Base-by-base conservation (phyloP, 2,888 invertebrate genomes). In the Diploptera punctata region DNA sequence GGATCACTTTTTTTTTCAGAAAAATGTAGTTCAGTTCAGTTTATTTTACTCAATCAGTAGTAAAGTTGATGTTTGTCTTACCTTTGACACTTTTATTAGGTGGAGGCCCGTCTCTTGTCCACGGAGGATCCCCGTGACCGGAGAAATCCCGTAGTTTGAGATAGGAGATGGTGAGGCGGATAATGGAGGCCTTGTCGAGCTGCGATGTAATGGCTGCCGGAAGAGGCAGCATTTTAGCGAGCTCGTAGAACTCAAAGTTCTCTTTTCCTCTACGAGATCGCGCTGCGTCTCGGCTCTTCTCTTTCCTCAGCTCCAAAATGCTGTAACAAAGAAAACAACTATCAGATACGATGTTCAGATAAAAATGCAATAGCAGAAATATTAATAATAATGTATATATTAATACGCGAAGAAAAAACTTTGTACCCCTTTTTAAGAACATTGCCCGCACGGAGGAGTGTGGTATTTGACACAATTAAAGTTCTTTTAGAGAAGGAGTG, bases 161-260 rank as follows among this genome's bases (percentile, higher is more conserved):
- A 88, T 95, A 97, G 85, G 95, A 95, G 84, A 97, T 97, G 81
- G 97, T 97, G 83, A 97, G 91, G 84, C 97, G 91, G 87, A 97
- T 97, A 84, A 97, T 97, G 82, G 97, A 96, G 76, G 97, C 97
- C 86, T 97, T 97, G 85, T 97, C 96, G 86, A 97, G 88, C 86
- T 95, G 95, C 81, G 94, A 94, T 81, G 96, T 96, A 82, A 96
- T 96, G 80, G 95, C 95, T 38, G 95, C 93, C 21, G 93, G 95
- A 77, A 93, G 88, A 31, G 94, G 97, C 83, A 93, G 88, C 97
- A 93, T 96, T 88, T 94, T 96, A 76, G 97, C 97, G 82, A 98
- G 87, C 86, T 97, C 96, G 84, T 97, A 96, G 86, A 97, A 98
- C 87, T 98, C 97, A 83, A 92, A 95, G 86, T 98, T 98, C 83